These are phyloP conservation scores for Cheilosia soror DNA, from an alignment of 2,888 invertebrate genomes.

Conservation along the genomic window DNA sequence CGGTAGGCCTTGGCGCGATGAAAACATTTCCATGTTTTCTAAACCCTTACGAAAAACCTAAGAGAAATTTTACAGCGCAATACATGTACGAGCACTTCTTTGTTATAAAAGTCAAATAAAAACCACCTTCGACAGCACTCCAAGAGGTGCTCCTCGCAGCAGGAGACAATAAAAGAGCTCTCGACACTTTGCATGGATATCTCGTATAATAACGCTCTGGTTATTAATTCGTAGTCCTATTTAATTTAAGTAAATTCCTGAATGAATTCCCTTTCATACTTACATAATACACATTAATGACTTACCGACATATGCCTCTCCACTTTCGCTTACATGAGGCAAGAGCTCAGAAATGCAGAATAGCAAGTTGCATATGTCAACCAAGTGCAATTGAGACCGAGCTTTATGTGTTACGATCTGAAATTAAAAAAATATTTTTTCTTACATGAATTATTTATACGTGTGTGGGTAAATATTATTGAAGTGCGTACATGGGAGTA, in stretches of 20 bases:
- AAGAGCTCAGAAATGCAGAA: constrained; percentile 90
- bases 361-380: constrained; percentile 90
- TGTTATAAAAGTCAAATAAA: constrained; percentile 37
- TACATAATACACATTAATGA: not conserved
- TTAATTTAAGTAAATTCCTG: constrained; percentile 43
- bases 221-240: constrained; percentile 85
- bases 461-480: constrained; percentile 11
- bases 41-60: constrained; percentile 86
- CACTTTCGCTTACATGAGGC: constrained; percentile 87
- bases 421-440: constrained; percentile 6
- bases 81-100: constrained; percentile 6
- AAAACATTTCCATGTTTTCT: constrained; percentile 85
- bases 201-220: constrained; percentile 89
- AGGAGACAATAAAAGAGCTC: constrained; percentile 90
- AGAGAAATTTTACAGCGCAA: not conserved
- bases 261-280: not conserved
- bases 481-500: constrained; percentile 88
- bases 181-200: constrained; percentile 93
- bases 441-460: not conserved
- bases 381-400: constrained; percentile 86
- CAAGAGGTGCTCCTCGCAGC: constrained; percentile 90
- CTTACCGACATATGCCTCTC: constrained; percentile 85
- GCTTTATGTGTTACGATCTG: constrained; percentile 88
- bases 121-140: constrained; percentile 92
- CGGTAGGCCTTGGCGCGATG: constrained; percentile 85